Conservation (phyloP, 2,797 vertebrate species). For the Margarornis squamiger region DNA sequence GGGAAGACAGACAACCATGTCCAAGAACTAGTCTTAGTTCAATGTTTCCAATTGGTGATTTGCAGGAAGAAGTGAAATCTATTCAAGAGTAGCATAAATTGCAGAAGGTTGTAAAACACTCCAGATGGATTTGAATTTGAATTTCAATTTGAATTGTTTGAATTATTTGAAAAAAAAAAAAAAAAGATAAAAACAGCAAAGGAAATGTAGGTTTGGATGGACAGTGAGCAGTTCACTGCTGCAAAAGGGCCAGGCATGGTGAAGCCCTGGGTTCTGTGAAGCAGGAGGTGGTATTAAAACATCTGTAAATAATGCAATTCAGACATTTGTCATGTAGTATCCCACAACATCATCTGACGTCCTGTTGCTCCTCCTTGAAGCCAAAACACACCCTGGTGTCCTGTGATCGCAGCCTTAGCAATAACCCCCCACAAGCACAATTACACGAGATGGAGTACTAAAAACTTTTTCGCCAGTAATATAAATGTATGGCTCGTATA, state of each 20-base stretch:
- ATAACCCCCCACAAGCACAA: background rate
- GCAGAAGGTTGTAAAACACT: constrained; percentile 17
- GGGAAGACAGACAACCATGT: background rate
- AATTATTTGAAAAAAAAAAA: background rate
- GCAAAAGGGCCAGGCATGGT: background rate
- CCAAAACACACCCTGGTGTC: no score
- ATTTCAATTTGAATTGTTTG: no score
- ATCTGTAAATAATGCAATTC: background rate
- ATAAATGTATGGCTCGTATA: background rate
- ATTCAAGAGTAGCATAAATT: constrained; percentile 28
- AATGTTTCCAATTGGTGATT: background rate
- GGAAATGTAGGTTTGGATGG: background rate
- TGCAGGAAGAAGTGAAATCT: constrained; percentile 17
- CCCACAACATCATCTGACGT: background rate
- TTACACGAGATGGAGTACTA: background rate
- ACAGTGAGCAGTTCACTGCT: background rate
- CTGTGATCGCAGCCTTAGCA: no score
- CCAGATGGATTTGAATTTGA: no score
- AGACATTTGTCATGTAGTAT: background rate
- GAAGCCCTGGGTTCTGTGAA: background rate
- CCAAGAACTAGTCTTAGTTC: background rate
- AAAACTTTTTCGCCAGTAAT: background rate
- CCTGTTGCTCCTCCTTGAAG: no score
- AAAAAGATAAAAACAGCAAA: background rate
- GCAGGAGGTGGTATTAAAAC: background rate